Conservation (phyloP, 2,888 invertebrate species). For the Rugalucina vietnamica region DNA sequence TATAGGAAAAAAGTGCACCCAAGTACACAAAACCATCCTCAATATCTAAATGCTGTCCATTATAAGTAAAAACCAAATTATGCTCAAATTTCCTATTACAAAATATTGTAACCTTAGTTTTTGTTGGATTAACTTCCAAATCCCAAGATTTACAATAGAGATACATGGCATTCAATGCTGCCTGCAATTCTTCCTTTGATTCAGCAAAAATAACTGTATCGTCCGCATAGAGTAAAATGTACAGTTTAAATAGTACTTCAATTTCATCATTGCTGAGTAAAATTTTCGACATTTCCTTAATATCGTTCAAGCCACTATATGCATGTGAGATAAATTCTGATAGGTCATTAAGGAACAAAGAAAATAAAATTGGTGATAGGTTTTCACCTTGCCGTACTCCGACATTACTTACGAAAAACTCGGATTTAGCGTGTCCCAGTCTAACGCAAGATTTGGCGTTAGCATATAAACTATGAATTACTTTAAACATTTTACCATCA, state of each 20-base stretch:
- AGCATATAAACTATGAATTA: background rate
- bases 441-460: background rate
- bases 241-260: slow-evolving; percentile 28
- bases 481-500: background rate
- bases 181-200: slow-evolving; percentile 19
- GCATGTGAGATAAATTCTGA: background rate
- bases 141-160: slow-evolving; percentile 32
- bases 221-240: slow-evolving; percentile 31
- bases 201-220: too few species aligned
- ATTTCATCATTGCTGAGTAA: slow-evolving; percentile 21
- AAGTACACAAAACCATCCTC: slow-evolving; percentile 25
- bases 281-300: background rate
- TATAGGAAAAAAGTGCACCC: slow-evolving; percentile 14
- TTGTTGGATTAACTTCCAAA: slow-evolving; percentile 19
- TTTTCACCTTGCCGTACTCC: background rate
- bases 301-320: background rate
- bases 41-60: slow-evolving; percentile 3
- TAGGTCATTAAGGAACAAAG: slow-evolving; percentile 14
- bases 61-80: slow-evolving; percentile 9
- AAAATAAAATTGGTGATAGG: slow-evolving; percentile 11
- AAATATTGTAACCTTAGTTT: slow-evolving; percentile 29
- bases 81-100: slow-evolving; percentile 11
- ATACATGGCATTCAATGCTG: slow-evolving; percentile 31
- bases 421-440: background rate
- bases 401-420: background rate